Conservation (phyloP, 2,797 vertebrate species). For the Sylvilagus floridanus region DNA sequence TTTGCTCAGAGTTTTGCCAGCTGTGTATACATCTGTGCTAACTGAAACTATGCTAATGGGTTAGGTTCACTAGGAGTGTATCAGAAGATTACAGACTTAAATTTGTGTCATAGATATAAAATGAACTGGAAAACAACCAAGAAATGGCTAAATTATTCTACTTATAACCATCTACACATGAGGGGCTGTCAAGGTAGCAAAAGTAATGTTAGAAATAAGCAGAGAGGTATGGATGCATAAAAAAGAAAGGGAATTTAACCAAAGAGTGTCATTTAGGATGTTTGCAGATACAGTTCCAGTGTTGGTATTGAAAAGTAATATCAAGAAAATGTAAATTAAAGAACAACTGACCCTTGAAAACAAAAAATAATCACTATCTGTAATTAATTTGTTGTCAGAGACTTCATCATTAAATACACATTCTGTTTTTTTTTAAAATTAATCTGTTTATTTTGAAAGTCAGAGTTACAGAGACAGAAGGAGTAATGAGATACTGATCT, state of each 20-base stretch:
- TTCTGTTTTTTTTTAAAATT: too few species aligned
- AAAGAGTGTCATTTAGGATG: background rate
- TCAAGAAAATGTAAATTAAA: constrained; percentile 15
- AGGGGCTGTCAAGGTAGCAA: background rate
- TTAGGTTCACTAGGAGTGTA: background rate
- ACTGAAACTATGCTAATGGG: background rate
- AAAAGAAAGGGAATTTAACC: constrained; percentile 47
- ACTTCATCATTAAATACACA: background rate
- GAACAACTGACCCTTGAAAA: constrained; percentile 17
- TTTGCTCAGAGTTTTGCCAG: background rate
- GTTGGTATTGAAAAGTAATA: background rate
- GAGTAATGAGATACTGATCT: too few species aligned
- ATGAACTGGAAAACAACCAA: background rate
- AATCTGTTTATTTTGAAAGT: too few species aligned
- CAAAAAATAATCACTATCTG: background rate
- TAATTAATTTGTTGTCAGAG: background rate
- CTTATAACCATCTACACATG: background rate
- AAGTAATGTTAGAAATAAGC: background rate
- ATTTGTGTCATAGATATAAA: background rate
- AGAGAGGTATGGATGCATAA: background rate
- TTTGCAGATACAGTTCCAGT: background rate
- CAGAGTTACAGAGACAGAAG: too few species aligned
- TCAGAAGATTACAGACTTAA: background rate
- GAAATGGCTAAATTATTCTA: background rate
- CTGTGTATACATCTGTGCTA: background rate